Percentiles rank a stretch among this genome's conserved stretches.
These are phyloP conservation scores for Dryocosmus kuriphilus DNA, from an alignment of 2,888 invertebrate species.

Conservation along the genomic window DNA sequence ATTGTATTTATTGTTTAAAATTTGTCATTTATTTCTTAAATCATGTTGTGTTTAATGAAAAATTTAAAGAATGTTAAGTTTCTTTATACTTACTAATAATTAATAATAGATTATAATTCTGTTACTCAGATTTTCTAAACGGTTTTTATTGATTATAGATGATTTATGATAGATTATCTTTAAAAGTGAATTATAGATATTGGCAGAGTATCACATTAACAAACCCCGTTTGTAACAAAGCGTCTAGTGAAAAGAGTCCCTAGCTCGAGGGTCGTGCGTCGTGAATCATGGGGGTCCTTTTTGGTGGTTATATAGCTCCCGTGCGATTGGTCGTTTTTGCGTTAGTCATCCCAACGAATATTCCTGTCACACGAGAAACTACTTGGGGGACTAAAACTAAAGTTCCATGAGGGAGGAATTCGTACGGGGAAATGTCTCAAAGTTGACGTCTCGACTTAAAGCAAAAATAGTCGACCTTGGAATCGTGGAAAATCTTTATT, in stretches of 20 bases:
- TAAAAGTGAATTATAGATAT: slow-evolving; percentile 4
- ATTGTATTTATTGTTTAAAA: no score
- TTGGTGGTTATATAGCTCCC: not conserved
- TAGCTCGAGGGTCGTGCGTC: slow-evolving; percentile 9
- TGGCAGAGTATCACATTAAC: not conserved
- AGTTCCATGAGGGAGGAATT: slow-evolving; percentile 18
- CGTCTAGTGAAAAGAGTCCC: slow-evolving; percentile 18
- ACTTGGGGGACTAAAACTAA: not conserved
- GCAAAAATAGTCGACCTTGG: not conserved
- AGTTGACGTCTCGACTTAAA: not conserved
- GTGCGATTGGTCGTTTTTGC: slow-evolving; percentile 26
- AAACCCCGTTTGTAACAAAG: slow-evolving; percentile 21
- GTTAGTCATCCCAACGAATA: slow-evolving; percentile 31
- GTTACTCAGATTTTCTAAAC: not conserved
- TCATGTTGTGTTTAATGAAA: no score
- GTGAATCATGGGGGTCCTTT: slow-evolving; percentile 33
- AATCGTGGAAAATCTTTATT: not conserved
- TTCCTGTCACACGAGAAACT: slow-evolving; percentile 19
- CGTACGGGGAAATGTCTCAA: not conserved
- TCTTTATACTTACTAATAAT: not conserved
- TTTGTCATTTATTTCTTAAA: no score
- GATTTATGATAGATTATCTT: not conserved
- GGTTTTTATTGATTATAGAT: not conserved
- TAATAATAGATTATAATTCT: slow-evolving; percentile 41
- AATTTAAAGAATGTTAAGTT: no score